Conservation (phyloP, 1,140 invertebrate genomes). For the Rhagoletis zephyria region DNA sequence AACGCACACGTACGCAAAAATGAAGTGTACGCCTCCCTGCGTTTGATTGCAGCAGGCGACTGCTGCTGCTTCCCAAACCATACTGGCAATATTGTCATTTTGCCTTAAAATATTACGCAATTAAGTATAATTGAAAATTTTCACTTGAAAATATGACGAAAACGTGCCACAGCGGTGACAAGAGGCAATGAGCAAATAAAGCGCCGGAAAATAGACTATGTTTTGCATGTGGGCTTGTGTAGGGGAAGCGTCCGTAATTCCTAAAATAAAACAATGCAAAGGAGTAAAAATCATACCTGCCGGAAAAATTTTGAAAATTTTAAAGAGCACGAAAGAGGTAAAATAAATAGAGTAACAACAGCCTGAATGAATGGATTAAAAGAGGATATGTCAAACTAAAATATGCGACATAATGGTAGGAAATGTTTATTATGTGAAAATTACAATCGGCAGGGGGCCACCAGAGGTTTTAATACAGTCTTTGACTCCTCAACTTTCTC, state of each 20-base stretch:
- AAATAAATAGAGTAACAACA: too few species aligned
- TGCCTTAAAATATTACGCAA: slow-evolving; percentile 54
- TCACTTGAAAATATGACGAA: slow-evolving; percentile 55
- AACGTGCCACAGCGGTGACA: slow-evolving; percentile 46
- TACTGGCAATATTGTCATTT: slow-evolving; percentile 1
- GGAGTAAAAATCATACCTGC: neutral
- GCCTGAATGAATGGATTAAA: too few species aligned
- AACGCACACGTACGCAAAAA: neutral
- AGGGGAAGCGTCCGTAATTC: neutral
- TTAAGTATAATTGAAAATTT: slow-evolving; percentile 59
- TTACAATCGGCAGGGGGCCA: too few species aligned
- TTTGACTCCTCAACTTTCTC: too few species aligned
- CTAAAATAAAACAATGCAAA: neutral
- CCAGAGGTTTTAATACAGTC: too few species aligned
- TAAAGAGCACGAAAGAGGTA: neutral
- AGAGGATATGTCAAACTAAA: too few species aligned
- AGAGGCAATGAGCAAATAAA: neutral
- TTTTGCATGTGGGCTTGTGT: neutral
- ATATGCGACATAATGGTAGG: too few species aligned
- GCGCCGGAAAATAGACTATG: neutral
- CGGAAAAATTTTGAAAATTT: neutral
- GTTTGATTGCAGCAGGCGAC: neutral
- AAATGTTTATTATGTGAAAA: too few species aligned
- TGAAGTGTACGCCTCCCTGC: neutral
- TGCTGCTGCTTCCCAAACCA: neutral